Base-by-base conservation (phyloP, 2,888 invertebrate species). In the Furcula furcula region DNA sequence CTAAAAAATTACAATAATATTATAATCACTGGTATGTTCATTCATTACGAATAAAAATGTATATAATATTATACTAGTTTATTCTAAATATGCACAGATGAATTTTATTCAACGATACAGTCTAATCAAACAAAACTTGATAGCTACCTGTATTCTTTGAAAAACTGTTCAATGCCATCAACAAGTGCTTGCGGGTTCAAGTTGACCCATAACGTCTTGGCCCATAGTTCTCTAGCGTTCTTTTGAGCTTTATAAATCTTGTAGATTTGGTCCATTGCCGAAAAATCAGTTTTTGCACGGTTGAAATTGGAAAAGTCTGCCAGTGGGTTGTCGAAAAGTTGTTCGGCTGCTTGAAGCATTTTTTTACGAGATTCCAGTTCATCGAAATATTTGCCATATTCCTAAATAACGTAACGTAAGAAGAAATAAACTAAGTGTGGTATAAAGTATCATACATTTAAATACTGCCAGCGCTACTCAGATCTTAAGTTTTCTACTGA, bases 171-270 rank as follows among this genome's bases (percentile, higher is more conserved):
- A 60, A 97, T 96, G 2, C 97, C 97, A 36, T 97, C 95, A 5
- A 95, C 91, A 22, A 98, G 82, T 0, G 93, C 92, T 61, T 95
- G 94, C 1, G 97, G 94, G 76, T 97, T 94, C 29, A 98, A 85
- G 75, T 98, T 93, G 4, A 90, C 92, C 98, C 98, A 98, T 7
- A 97, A 74, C 0, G 96, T 97, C 75, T 94, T 94, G 0, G 95
- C 93, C 97, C 97, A 97, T 3, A 90, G 61, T 47, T 96, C 95
- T 23, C 96, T 88, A 0, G 94, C 94, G 45, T 90, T 89, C 83
- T 93, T 94, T 73, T 97, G 96, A 1, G 92, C 91, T 50, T 92
- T 92, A 66, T 95, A 97, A 13, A 97, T 89, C 62, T 92, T 92
- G 70, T 94, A 97, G 12, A 97, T 76, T 60, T 75, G 55, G 35